Evolutionary conservation across 2,797 vertebrate genomes (phyloP).

Genomic region (Poeciliopsis presidionis): DNA sequence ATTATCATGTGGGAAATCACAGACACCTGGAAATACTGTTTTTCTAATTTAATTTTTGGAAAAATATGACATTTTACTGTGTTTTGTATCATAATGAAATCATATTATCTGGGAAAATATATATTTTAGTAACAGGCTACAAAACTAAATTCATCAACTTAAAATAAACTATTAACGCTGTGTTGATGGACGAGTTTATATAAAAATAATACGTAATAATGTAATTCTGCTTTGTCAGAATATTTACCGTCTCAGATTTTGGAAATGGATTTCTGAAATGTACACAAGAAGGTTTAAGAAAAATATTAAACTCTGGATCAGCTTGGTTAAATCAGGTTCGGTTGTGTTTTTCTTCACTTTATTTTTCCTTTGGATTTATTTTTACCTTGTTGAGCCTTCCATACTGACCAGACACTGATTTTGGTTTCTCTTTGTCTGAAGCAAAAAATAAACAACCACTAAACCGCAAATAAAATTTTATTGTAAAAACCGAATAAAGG

Average conservation of each 20-base stretch:
- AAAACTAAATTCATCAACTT: neutral
- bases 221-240: neutral
- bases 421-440: neutral
- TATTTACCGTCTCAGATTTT: neutral
- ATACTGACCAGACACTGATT: neutral
- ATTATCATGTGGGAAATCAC: neutral
- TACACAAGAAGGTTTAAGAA: neutral
- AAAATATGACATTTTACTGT: neutral
- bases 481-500: conserved; percentile 71
- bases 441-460: neutral
- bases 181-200: neutral
- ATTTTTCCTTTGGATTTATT: neutral
- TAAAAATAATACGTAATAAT: neutral
- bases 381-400: neutral
- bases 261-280: neutral
- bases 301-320: neutral
- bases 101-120: neutral
- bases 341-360: neutral
- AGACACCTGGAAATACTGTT: neutral
- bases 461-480: conserved; percentile 60
- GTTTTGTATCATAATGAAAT: neutral
- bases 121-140: neutral
- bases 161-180: neutral
- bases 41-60: neutral
- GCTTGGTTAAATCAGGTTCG: neutral